Evolutionary conservation across 1,140 invertebrate genomes (phyloP).

Genomic region (Dendroctonus valens): DNA sequence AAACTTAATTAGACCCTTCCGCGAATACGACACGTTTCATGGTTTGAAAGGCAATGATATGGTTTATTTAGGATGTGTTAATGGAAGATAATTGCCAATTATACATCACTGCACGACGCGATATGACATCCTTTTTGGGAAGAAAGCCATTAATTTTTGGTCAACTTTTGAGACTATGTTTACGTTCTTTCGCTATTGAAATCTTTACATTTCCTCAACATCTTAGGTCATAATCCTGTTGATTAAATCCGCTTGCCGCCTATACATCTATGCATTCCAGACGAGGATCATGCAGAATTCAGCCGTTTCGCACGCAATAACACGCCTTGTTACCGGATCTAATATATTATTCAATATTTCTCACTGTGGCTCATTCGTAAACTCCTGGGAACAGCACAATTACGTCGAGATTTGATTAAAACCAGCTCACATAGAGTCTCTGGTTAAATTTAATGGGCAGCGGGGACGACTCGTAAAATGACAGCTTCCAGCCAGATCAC

Average conservation of each 20-base stretch:
- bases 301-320: constrained; percentile 13
- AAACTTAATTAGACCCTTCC: constrained; percentile 11
- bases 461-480: neutral
- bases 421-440: neutral
- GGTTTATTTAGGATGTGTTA: constrained; percentile 7
- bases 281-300: constrained; percentile 1
- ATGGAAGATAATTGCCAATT: neutral
- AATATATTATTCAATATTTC: constrained; percentile 24
- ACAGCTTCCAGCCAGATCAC: too few species aligned
- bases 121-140: too few species aligned
- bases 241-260: neutral
- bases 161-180: too few species aligned
- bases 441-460: neutral
- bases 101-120: too few species aligned
- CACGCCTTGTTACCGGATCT: constrained; percentile 19
- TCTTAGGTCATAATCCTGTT: neutral
- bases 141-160: too few species aligned
- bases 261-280: too few species aligned
- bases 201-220: too few species aligned
- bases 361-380: constrained; percentile 17
- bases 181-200: too few species aligned
- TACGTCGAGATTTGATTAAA: constrained; percentile 16
- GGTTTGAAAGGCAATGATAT: constrained; percentile 1
- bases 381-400: constrained; percentile 13
- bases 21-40: constrained; percentile 8